Evolutionary conservation across 2,797 vertebrate genomes (phyloP).

Genomic region (Thalassophryne amazonica): DNA sequence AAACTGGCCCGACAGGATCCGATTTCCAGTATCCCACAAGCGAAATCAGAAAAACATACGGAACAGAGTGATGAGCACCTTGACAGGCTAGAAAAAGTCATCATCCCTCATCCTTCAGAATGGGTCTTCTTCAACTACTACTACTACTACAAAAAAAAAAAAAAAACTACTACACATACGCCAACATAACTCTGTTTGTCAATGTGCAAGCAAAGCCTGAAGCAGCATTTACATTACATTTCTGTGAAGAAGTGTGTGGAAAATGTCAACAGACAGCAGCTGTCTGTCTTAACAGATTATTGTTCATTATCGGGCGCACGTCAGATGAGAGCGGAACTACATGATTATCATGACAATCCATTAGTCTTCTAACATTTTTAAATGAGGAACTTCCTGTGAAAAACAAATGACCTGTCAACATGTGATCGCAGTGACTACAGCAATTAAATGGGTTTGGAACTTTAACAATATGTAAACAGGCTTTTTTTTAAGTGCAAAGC

Average conservation of each 20-base stretch:
- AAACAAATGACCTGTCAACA: no score
- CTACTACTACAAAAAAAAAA: no score
- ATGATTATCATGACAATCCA: not conserved
- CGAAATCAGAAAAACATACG: not conserved
- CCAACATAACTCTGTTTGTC: not conserved
- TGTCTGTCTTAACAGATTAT: not conserved
- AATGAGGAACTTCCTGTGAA: no score
- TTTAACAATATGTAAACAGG: no score
- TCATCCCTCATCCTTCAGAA: not conserved
- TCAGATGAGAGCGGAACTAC: not conserved
- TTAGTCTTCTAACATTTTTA: no score
- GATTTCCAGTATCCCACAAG: constrained; percentile 16
- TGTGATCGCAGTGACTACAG: no score
- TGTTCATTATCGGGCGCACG: not conserved
- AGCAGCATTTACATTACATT: not conserved
- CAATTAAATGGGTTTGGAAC: no score
- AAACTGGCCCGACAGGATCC: constrained; percentile 63
- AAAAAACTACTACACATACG: no score
- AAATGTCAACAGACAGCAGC: not conserved
- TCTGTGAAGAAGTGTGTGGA: not conserved
- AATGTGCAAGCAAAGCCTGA: not conserved
- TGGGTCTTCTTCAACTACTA: no score
- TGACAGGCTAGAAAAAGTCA: not conserved
- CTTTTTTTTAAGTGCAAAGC: no score
- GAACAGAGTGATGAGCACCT: not conserved